Base-by-base conservation (phyloP, 2,888 invertebrate genomes). In the Morpho achilles region DNA sequence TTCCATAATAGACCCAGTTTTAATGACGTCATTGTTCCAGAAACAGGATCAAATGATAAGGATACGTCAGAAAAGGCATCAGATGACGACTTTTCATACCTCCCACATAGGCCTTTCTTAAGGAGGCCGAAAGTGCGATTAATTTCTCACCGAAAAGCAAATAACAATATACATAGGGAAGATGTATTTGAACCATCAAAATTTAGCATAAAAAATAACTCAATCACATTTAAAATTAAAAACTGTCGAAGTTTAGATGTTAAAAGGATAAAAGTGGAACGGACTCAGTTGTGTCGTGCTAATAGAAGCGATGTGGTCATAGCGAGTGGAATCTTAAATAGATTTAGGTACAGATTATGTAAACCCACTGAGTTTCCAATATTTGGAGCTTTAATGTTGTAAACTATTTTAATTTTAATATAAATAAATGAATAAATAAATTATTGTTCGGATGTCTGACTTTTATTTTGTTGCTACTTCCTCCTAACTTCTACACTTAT, bases 341-440 rank as follows among this genome's bases (percentile, higher is more conserved):
- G 89, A 60, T 91, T 91, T 79, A 87, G 75, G 71, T 90, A 82
- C 74, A 87, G 74, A 71, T 60, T 84, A 61, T 82, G 75, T 50
- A 78, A 80, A 62, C 75, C 66, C 63, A 74, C 78, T 55, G 64
- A 74, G 46, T 80, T 83, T 77, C 87, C 90, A 72, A 79, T 84
- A 74, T 85, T 81, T 73, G 86, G 84, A 72, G 79, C 83, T 66
- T 72, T 87, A 68, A 75, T 76, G 63, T 43, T 59, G 59, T 68
- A 65, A 58, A 54, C 47, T 61, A 60, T 53, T 47, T 43, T 54
- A 41, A 58, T 42, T 42, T 50, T 55, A 62, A n/a, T n/a, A 58
- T 60, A 16, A 16, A 56, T 66, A 66, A 66, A 61, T 66, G n/a
- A 62, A 58, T 60, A 16, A 16, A 56, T 66, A 66, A 66, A 61